A percentile compares a stretch with the other conserved stretches of the same genome.
These are phyloP conservation scores for Furnarius figulus DNA, from an alignment of 2,113 vertebrate genomes.

Conservation along the genomic window DNA sequence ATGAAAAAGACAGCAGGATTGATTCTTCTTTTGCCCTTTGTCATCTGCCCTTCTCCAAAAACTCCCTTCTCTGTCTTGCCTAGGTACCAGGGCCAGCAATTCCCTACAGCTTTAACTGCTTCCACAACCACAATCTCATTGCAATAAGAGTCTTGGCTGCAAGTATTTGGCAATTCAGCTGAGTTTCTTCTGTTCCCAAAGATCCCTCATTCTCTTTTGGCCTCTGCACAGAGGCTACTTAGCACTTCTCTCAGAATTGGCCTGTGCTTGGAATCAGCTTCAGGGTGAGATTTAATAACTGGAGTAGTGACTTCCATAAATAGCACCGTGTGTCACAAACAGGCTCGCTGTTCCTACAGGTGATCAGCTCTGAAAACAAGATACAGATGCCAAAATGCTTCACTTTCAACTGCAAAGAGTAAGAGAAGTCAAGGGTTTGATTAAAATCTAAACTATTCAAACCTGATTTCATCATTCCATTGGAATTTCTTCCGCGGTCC, in stretches of 20 bases:
- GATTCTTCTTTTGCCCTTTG: neutral
- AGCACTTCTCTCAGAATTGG: neutral
- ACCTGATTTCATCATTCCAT: conserved; percentile 95
- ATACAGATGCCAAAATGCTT: neutral
- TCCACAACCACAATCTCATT: neutral
- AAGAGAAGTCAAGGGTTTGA: neutral
- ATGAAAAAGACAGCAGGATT: neutral
- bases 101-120: neutral
- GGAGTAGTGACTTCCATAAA: neutral
- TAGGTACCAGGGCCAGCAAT: neutral
- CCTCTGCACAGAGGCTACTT: neutral
- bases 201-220: neutral
- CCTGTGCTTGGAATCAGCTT: neutral
- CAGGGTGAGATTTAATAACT: neutral
- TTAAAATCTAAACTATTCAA: conserved; percentile 29
- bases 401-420: neutral
- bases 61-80: neutral
- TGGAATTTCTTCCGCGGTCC: conserved; percentile 91
- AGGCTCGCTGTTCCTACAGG: neutral
- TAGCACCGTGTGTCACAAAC: neutral
- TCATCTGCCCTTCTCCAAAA: neutral
- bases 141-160: neutral
- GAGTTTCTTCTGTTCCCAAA: neutral
- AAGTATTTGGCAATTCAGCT: neutral
- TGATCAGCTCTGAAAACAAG: neutral